Conservation (phyloP, 2,797 vertebrate genomes). For the Rhinichthys osculus region DNA sequence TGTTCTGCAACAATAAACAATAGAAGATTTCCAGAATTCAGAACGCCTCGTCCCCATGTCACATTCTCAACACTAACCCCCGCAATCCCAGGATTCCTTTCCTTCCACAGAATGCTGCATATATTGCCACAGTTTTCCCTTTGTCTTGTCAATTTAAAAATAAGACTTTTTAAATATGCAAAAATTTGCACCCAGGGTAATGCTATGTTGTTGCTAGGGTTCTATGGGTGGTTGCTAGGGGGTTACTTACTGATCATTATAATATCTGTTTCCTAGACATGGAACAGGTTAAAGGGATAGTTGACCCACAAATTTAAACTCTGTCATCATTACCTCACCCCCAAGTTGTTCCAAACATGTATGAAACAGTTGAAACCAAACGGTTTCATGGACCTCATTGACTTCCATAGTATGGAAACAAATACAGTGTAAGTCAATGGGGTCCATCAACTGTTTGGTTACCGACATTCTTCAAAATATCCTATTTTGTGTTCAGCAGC, state of each 20-base stretch:
- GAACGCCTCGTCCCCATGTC: conserved; percentile 1
- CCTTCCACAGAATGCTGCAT: not conserved
- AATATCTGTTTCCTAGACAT: not conserved
- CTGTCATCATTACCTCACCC: not conserved
- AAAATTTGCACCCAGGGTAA: too few relatives aligned
- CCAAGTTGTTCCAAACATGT: not conserved
- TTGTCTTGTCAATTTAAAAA: not conserved
- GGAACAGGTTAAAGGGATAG: not conserved
- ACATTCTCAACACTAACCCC: not conserved
- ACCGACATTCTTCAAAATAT: not conserved
- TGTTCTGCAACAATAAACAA: conserved; percentile 44
- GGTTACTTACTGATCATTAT: not conserved
- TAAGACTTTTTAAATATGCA: not conserved
- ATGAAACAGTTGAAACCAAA: too few relatives aligned
- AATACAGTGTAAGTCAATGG: too few relatives aligned
- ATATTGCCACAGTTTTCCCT: not conserved
- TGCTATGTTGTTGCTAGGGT: not conserved
- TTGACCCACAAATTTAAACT: not conserved
- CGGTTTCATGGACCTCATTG: too few relatives aligned
- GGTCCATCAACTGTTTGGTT: too few relatives aligned
- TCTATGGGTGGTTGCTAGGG: not conserved
- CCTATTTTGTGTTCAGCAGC: not conserved
- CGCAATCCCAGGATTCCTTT: conserved; percentile 19
- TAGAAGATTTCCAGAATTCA: conserved; percentile 1
- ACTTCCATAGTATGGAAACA: too few relatives aligned